Evolutionary conservation across 1,140 invertebrate species (phyloP).

Genomic region (Drosophila punjabiensis): DNA sequence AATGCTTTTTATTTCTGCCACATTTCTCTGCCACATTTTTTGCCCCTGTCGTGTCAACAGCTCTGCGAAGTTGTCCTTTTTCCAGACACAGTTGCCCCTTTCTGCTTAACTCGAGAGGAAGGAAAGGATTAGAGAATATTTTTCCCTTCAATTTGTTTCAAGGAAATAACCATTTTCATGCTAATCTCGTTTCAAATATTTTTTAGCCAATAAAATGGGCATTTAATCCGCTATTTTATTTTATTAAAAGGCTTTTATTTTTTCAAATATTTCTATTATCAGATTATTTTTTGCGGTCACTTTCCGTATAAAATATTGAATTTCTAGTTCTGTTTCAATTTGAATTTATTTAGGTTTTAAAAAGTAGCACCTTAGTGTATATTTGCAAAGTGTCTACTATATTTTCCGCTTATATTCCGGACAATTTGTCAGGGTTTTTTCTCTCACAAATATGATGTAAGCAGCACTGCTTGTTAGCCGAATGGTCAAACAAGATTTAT

Average conservation of each 20-base stretch:
- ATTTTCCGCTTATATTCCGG: background rate
- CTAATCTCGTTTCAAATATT: background rate
- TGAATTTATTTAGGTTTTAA: background rate
- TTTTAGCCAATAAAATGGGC: background rate
- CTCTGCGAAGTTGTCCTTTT: conserved; percentile 29
- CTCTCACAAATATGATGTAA: conserved; percentile 5
- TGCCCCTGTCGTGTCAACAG: conserved; percentile 12
- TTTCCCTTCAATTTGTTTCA: background rate
- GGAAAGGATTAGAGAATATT: background rate
- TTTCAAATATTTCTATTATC: background rate
- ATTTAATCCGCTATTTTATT: background rate
- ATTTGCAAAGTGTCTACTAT: background rate
- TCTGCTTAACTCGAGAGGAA: no score
- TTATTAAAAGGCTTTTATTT: background rate
- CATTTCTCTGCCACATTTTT: conserved; percentile 42
- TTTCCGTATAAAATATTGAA: background rate
- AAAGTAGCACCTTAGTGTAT: background rate
- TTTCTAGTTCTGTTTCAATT: background rate
- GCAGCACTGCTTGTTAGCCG: conserved; percentile 46
- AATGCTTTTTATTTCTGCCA: conserved; percentile 59
- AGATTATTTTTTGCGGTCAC: no score
- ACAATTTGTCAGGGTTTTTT: background rate
- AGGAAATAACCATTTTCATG: background rate
- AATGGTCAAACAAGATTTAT: conserved; percentile 62
- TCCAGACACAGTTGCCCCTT: background rate